phyloP scores from a whole-genome alignment of 2,113 vertebrate genomes.

The Pygoscelis adeliae region DNA sequence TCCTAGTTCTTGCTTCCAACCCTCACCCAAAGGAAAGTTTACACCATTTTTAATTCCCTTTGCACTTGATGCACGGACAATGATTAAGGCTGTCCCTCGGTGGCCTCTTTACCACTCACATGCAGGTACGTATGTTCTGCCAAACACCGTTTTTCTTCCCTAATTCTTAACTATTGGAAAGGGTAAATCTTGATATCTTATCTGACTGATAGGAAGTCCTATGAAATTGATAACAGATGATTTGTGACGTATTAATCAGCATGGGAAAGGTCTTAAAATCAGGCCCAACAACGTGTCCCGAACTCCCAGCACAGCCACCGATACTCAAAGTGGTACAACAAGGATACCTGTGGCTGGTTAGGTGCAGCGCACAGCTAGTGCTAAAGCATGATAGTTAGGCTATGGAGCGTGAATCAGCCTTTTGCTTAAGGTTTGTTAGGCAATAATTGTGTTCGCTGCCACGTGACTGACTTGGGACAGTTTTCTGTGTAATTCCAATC shows the following conservation, averaged over 20 bases:
- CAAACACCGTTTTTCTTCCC: background rate
- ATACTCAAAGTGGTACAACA: background rate
- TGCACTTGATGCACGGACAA: fast-evolving
- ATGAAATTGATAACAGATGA: background rate
- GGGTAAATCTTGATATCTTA: background rate
- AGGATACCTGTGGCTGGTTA: background rate
- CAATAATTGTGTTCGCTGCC: background rate
- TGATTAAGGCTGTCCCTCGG: background rate
- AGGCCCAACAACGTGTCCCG: background rate
- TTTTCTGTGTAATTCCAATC: background rate
- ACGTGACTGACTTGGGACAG: background rate
- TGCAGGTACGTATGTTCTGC: fast-evolving
- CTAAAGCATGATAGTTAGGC: background rate
- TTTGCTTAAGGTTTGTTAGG: background rate
- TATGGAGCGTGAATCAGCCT: background rate
- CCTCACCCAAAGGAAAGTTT: background rate
- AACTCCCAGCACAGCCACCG: too few species aligned
- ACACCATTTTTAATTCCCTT: background rate
- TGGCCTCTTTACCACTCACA: background rate
- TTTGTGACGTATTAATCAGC: background rate
- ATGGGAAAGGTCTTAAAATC: background rate
- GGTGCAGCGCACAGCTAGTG: background rate
- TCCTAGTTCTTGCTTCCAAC: background rate
- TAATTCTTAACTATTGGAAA: background rate
- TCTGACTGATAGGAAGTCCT: background rate